A percentile compares a stretch with the other conserved stretches of the same genome.
phyloP scores from a whole-genome alignment of 2,888 invertebrate genomes.

The Tetragnatha montana region DNA sequence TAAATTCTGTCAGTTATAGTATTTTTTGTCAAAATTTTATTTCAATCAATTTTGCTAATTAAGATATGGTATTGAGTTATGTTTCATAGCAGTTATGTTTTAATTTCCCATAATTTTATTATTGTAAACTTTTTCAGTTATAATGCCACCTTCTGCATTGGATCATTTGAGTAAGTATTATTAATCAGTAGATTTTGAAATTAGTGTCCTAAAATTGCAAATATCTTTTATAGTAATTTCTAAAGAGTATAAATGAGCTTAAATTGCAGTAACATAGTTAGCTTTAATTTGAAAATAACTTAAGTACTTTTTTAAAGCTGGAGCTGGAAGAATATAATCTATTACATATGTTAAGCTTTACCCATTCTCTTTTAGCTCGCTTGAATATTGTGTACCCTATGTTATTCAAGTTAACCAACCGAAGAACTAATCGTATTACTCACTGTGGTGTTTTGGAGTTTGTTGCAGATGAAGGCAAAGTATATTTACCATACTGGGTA shows the following conservation, averaged over 20 bases:
- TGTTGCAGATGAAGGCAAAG: conserved; percentile 98
- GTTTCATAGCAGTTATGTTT: background rate
- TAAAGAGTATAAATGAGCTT: no score
- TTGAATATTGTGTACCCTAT: conserved; percentile 98
- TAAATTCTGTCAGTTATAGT: no score
- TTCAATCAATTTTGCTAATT: background rate
- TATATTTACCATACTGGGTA: conserved; percentile 99
- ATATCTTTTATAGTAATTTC: no score
- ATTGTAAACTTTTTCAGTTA: conserved; percentile 81
- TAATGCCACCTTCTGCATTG: conserved; percentile 97
- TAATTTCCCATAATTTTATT: background rate
- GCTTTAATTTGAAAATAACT: no score
- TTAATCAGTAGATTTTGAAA: no score
- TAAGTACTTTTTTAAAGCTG: no score
- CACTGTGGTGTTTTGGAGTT: conserved; percentile 98
- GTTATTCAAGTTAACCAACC: conserved; percentile 96
- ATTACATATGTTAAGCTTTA: no score
- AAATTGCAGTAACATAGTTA: no score
- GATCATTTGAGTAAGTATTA: conserved; percentile 84
- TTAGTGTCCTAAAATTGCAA: no score
- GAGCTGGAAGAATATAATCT: no score
- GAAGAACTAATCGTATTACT: conserved; percentile 85
- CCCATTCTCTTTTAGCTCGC: conserved; percentile 78
- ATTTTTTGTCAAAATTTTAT: background rate
- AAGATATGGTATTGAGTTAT: background rate